Conservation (phyloP, 2,888 invertebrate species). For the Agriopis marginaria region DNA sequence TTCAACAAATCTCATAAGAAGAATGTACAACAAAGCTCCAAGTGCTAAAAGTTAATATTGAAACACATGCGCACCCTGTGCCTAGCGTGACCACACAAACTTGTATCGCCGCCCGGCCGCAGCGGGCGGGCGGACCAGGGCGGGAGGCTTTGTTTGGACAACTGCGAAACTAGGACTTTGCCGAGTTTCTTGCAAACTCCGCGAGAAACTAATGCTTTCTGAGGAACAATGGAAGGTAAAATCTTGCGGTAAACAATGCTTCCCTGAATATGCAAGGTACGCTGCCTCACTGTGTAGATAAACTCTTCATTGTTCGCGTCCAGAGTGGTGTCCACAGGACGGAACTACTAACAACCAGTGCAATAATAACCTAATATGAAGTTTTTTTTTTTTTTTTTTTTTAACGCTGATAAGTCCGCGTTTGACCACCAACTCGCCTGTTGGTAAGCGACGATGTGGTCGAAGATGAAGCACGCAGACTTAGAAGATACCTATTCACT, state of each 20-base stretch:
- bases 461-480: no score
- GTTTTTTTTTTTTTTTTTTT: no score
- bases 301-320: background rate
- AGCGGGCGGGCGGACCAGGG: background rate
- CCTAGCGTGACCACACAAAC: conserved; percentile 13
- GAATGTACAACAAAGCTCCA: background rate
- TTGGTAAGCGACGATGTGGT: no score
- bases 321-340: background rate
- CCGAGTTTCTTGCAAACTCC: conserved; percentile 28
- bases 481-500: no score
- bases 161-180: conserved; percentile 26
- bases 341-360: background rate
- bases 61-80: conserved; percentile 5
- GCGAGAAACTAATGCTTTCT: conserved; percentile 18
- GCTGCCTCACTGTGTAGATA: background rate
- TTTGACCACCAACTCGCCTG: no score
- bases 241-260: conserved; percentile 21
- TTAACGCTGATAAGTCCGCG: no score
- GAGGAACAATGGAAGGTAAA: conserved; percentile 15
- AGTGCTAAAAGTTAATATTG: conserved; percentile 24
- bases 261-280: conserved; percentile 1
- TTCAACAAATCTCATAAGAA: background rate
- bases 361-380: background rate
- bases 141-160: conserved; percentile 39
- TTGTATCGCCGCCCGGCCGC: conserved; percentile 4